Conservation (phyloP, 2,797 vertebrate species). For the Morus bassanus region DNA sequence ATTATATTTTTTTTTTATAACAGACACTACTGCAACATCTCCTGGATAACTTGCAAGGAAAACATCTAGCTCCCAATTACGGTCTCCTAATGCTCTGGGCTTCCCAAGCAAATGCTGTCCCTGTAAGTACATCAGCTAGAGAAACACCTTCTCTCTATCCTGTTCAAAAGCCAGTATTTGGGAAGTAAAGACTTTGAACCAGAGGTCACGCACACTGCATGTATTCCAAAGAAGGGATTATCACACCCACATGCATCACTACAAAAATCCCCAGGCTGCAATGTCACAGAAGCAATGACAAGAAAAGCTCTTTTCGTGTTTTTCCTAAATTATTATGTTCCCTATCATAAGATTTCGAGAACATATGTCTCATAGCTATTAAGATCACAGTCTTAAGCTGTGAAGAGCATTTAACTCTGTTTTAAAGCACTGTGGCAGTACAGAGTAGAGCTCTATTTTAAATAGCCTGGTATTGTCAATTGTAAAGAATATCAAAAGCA, state of each 20-base stretch:
- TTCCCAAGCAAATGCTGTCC: constrained; percentile 81
- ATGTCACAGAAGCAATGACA: constrained; percentile 7
- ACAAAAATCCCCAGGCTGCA: constrained; percentile 45
- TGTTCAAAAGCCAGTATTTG: background rate
- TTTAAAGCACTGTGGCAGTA: background rate
- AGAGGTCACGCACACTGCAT: background rate
- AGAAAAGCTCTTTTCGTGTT: constrained; percentile 15
- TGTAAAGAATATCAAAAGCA: background rate
- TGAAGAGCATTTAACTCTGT: background rate
- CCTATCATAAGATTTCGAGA: background rate
- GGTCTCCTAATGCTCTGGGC: constrained; percentile 82
- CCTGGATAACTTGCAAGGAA: constrained; percentile 68
- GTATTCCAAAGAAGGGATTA: constrained; percentile 41
- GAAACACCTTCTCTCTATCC: background rate
- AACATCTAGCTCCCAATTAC: constrained; percentile 67
- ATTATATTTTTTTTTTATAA: constrained; percentile 26
- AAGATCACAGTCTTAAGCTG: background rate
- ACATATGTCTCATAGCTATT: background rate
- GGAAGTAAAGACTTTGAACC: background rate
- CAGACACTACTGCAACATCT: constrained; percentile 80
- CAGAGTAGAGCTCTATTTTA: background rate
- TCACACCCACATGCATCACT: constrained; percentile 7
- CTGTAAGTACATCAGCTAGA: constrained; percentile 73
- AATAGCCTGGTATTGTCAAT: background rate
- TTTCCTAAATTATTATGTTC: constrained; percentile 13